Evolutionary conservation across 2,113 vertebrate species (phyloP), one percentile per base, ranked within the genome.

Genomic region (Melanerpes aurifrons): DNA sequence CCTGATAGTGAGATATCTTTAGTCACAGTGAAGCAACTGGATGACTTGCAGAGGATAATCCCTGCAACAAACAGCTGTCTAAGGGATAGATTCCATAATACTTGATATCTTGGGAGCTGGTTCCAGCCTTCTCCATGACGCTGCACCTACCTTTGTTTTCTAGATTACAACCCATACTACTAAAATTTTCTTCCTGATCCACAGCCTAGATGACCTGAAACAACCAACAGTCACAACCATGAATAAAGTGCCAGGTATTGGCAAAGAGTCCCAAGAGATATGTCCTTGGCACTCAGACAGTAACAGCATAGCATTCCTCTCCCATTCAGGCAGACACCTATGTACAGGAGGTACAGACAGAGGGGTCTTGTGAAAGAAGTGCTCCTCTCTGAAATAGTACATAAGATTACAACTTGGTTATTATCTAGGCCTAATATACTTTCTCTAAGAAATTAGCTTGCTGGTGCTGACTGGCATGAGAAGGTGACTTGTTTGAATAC

Each of bases 131-230:
- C 86, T 84, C 58, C 72, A 72, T 22, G 22, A 90, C 21, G 69
- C 81, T 80, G 62, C 56, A 69, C 72, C 73, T 3, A 32, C 85
- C 58, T 87, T 22, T 75, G 62, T 62, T 81, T 92, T 92, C 94
- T 86, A 86, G 73, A 86, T 82, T 83, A 78, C 35, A 47, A 15
- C 11, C 62, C 45, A 37, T 29, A 85, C 54, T 88, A 70, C 40
- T 75, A 61, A 88, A 93, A 76, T 87, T 90, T 69, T 89, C 69
- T 72, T 84, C 72, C 71, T 26, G 53, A 94, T 68, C 80, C 70
- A 29, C 87, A 90, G 86, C 86, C 72, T 80, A 85, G 82, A 72
- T 96, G 94, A 94, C 91, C 94, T 70, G 61, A 84, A 88, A 92
- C 57, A 93, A 85, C 75, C 83, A 90, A 93, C 48, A 64, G 72